These are phyloP conservation scores for Caenorhabditis sp. DNA, from an alignment of 2,888 invertebrate genomes.

Conservation along the genomic window DNA sequence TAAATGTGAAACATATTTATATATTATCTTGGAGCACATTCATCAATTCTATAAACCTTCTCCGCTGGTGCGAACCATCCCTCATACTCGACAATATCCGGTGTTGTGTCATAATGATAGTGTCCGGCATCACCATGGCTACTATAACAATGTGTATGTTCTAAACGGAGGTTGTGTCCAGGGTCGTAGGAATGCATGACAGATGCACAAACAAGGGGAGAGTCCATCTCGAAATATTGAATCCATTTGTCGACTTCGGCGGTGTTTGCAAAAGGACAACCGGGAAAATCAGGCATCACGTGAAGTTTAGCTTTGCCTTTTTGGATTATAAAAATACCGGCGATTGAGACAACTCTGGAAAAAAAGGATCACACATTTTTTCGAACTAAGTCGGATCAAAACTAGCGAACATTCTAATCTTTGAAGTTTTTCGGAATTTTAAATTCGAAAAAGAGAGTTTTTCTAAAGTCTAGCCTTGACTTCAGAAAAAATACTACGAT, in stretches of 20 bases:
- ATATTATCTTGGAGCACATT: constrained; percentile 9
- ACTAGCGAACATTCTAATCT: too few species aligned
- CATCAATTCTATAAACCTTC: constrained; percentile 75
- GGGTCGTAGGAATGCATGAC: constrained; percentile 86
- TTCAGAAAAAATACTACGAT: too few species aligned
- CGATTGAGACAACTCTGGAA: constrained; percentile 78
- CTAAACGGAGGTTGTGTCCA: constrained; percentile 86
- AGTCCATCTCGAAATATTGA: constrained; percentile 87
- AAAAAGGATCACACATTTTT: background rate
- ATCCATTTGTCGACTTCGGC: constrained; percentile 83
- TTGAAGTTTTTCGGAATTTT: too few species aligned
- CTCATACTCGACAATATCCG: constrained; percentile 83
- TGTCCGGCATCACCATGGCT: constrained; percentile 76
- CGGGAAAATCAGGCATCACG: constrained; percentile 93
- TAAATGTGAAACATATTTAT: too few species aligned
- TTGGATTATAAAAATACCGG: constrained; percentile 86
- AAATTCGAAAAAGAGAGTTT: too few species aligned
- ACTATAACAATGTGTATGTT: constrained; percentile 88
- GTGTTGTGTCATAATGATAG: constrained; percentile 94
- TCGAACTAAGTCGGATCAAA: too few species aligned
- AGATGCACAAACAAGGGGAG: constrained; percentile 87
- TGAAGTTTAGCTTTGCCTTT: constrained; percentile 87
- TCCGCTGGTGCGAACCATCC: constrained; percentile 85
- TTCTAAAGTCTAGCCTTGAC: too few species aligned
- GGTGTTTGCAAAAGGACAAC: constrained; percentile 79